Evolutionary conservation across 2,113 vertebrate genomes (phyloP).

Genomic region (Cnemophilus loriae): DNA sequence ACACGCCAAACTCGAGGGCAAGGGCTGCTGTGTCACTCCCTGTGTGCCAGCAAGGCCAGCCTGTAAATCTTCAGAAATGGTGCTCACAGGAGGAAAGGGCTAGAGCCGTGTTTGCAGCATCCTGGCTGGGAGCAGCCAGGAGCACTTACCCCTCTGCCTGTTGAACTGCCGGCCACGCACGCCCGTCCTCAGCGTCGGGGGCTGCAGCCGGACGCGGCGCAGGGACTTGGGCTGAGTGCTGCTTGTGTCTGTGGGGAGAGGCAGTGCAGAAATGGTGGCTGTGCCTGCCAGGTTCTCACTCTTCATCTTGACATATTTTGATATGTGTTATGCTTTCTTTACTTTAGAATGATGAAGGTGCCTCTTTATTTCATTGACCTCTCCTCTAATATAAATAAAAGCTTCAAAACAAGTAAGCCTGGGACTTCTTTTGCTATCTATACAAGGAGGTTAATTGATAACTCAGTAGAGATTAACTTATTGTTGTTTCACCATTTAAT

Average conservation of each 20-base stretch:
- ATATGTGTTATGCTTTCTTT: neutral
- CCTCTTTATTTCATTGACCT: neutral
- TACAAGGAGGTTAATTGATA: neutral
- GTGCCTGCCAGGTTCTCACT: neutral
- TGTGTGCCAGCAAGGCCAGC: neutral
- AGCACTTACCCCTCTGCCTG: conserved; percentile 74
- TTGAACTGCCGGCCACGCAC: conserved; percentile 84
- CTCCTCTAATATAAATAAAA: conserved; percentile 14
- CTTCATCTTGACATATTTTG: neutral
- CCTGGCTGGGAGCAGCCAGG: neutral
- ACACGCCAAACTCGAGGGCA: accelerated
- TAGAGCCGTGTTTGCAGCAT: neutral
- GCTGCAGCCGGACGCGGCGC: conserved; percentile 81
- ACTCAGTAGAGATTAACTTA: neutral
- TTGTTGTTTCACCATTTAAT: neutral
- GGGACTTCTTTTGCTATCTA: neutral
- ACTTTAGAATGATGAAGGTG: neutral
- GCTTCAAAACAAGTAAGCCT: neutral
- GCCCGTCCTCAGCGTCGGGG: conserved; percentile 82
- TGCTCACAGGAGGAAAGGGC: neutral
- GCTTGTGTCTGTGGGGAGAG: conserved; percentile 80
- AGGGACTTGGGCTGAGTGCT: conserved; percentile 81
- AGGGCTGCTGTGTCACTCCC: neutral
- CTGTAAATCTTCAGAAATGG: neutral
- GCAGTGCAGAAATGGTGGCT: neutral